These are phyloP conservation scores for Bergia puertoricense DNA, from an alignment of 92 coral and sea anemone genomes.

Conservation along the genomic window DNA sequence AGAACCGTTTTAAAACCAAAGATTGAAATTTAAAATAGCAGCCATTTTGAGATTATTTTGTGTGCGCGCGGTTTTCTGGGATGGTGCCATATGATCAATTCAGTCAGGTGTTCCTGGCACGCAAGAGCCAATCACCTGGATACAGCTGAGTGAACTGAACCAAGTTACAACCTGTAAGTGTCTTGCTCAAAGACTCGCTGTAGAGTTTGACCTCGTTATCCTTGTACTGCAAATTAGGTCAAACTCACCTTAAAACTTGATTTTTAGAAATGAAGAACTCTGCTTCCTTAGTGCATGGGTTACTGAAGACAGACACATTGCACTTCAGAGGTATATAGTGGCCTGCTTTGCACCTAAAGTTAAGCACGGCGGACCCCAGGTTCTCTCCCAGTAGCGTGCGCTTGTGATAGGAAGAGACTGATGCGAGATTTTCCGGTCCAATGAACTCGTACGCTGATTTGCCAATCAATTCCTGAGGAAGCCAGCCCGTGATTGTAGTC, in stretches of 20 bases:
- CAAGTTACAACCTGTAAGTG: too few species aligned
- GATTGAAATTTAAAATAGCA: too few species aligned
- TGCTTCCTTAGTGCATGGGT: constrained; percentile 88
- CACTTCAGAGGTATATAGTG: constrained; percentile 75
- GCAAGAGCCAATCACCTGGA: too few species aligned
- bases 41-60: too few species aligned
- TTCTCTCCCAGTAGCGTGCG: constrained; percentile 52
- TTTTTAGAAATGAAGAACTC: constrained; percentile 76
- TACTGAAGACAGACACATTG: constrained; percentile 69
- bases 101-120: too few species aligned
- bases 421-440: constrained; percentile 73
- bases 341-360: constrained; percentile 86
- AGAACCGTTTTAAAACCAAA: too few species aligned
- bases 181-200: too few species aligned
- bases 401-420: constrained; percentile 66
- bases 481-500: constrained; percentile 77
- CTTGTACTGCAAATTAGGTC: too few species aligned
- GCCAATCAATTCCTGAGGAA: constrained; percentile 84
- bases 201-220: too few species aligned
- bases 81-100: too few species aligned
- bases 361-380: constrained; percentile 28
- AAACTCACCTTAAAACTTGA: constrained; percentile 66
- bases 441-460: constrained; percentile 78
- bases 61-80: too few species aligned
- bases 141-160: too few species aligned